phyloP scores from a whole-genome alignment of 1,140 invertebrate genomes.

The Bombus sibiricus region DNA sequence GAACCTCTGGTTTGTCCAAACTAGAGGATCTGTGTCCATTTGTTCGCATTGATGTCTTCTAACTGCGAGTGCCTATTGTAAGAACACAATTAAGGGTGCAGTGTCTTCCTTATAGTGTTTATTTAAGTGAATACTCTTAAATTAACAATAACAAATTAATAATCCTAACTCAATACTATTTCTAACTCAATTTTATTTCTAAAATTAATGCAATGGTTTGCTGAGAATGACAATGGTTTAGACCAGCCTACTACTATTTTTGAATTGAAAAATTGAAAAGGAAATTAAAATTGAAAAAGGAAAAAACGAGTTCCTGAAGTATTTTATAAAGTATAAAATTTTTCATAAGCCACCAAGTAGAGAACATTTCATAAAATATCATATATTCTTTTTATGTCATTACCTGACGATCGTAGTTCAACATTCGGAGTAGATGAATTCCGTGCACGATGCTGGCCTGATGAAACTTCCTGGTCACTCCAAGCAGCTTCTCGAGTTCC shows the following conservation, averaged over 20 bases:
- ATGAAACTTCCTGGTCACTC: conserved; percentile 95
- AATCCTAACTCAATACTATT: neutral
- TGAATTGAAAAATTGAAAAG: no score
- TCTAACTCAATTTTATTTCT: neutral
- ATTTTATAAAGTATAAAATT: neutral
- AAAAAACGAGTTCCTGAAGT: neutral
- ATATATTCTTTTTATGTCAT: conserved; percentile 45
- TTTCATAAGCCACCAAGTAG: neutral
- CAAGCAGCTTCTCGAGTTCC: conserved; percentile 95
- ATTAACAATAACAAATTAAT: neutral
- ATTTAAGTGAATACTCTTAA: neutral
- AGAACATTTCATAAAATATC: neutral
- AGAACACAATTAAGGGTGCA: conserved; percentile 13
- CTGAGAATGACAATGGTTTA: no score
- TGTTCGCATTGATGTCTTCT: conserved; percentile 93
- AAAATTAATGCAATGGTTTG: neutral
- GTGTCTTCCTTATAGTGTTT: no score
- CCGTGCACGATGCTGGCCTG: conserved; percentile 96
- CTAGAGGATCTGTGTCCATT: conserved; percentile 93
- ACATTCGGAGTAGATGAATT: conserved; percentile 94
- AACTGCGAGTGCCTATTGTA: conserved; percentile 90
- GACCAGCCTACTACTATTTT: no score
- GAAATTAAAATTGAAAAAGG: neutral
- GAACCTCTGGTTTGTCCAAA: conserved; percentile 97
- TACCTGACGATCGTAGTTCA: conserved; percentile 96